phyloP scores from a whole-genome alignment of 2,888 invertebrate species.

The Ceriagrion tenellum region DNA sequence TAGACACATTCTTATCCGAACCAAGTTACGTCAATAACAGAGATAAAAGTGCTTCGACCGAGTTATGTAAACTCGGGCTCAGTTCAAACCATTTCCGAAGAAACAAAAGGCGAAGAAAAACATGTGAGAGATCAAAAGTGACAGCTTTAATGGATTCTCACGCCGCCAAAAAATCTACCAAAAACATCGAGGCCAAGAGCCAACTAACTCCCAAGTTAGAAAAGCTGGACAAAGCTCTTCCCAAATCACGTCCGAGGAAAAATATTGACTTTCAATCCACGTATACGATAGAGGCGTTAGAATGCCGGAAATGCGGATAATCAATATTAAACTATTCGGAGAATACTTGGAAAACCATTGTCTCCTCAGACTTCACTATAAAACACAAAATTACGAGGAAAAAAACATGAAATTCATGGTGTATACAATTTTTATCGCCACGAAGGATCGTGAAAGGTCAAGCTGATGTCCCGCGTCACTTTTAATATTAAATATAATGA shows the following conservation, averaged over 20 bases:
- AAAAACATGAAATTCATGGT: too few species aligned
- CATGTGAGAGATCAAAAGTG: conserved; percentile 7
- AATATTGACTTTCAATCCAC: not conserved
- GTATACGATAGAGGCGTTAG: not conserved
- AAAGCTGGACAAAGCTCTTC: not conserved
- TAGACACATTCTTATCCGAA: conserved; percentile 39
- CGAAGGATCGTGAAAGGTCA: too few species aligned
- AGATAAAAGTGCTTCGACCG: conserved; percentile 16
- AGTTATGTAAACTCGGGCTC: conserved; percentile 19
- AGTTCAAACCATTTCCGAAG: not conserved
- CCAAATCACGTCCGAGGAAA: too few species aligned
- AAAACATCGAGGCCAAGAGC: not conserved
- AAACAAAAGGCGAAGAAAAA: not conserved
- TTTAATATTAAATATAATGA: too few species aligned
- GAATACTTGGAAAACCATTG: too few species aligned
- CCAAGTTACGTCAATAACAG: not conserved
- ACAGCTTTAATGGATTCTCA: not conserved
- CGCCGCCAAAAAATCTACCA: not conserved
- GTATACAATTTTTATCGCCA: too few species aligned
- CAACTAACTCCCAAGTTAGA: not conserved
- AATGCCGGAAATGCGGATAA: not conserved
- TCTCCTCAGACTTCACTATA: too few species aligned
- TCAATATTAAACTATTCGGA: not conserved
- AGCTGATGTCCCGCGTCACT: too few species aligned
- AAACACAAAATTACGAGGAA: too few species aligned